Percentiles rank a stretch among this genome's conserved stretches.
phyloP scores from a whole-genome alignment of 2,113 vertebrate genomes.

The Misgurnus mizolepis region DNA sequence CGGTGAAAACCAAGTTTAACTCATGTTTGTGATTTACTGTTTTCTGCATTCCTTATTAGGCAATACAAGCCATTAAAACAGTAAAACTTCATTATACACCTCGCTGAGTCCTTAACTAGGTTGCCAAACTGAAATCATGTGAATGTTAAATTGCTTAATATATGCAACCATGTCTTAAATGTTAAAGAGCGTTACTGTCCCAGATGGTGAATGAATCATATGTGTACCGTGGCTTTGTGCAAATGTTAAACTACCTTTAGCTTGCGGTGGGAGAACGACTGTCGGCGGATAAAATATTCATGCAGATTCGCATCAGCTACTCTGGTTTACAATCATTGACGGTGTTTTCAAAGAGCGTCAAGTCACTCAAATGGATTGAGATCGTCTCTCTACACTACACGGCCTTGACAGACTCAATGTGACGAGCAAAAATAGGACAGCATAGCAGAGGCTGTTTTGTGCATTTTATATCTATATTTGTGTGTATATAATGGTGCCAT shows the following conservation, averaged over 20 bases:
- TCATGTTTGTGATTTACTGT: too few species aligned
- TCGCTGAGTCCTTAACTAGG: too few species aligned
- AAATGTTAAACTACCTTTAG: background rate
- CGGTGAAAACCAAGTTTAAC: too few species aligned
- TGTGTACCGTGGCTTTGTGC: background rate
- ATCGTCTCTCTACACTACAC: background rate
- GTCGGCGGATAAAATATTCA: constrained; percentile 16
- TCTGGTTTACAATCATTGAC: background rate
- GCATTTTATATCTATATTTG: background rate
- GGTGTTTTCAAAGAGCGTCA: background rate
- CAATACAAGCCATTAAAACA: background rate
- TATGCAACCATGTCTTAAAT: background rate
- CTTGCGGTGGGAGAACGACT: background rate
- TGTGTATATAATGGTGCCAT: background rate
- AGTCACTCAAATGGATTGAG: background rate
- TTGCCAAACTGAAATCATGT: too few species aligned
- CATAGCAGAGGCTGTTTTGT: background rate
- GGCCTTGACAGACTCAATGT: background rate
- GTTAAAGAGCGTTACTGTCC: background rate
- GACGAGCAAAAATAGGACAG: background rate
- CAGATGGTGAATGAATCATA: constrained; percentile 26
- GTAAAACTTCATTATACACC: too few species aligned
- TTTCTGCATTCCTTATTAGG: too few species aligned
- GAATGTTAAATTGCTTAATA: background rate
- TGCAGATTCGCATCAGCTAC: background rate